Percentiles rank a stretch among this genome's conserved stretches.
Evolutionary conservation across 2,113 vertebrate genomes (phyloP).

Genomic region (Hydrochoerus hydrochaeris): DNA sequence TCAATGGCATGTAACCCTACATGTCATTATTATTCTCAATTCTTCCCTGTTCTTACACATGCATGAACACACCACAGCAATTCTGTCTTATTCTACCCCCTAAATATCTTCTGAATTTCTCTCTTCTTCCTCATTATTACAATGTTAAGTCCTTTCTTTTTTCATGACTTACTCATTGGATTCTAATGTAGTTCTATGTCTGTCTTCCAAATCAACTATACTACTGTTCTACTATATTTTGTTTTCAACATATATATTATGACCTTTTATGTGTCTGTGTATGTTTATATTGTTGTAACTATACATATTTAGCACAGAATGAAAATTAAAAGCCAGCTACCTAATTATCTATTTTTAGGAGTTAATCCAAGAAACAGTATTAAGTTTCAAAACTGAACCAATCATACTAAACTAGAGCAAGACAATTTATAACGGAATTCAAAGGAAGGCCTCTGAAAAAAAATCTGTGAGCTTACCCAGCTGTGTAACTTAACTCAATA

Average conservation of each 20-base stretch:
- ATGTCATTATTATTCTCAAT: background rate
- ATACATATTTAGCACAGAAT: background rate
- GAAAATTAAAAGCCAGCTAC: background rate
- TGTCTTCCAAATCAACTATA: background rate
- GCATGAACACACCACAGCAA: background rate
- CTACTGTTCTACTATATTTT: background rate
- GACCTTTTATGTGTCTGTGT: background rate
- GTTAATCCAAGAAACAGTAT: background rate
- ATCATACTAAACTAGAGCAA: background rate
- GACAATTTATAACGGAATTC: background rate
- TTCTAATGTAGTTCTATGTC: background rate
- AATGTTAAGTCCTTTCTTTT: background rate
- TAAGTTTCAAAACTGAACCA: background rate
- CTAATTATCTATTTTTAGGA: background rate
- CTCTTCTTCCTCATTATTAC: background rate
- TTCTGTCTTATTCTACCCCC: background rate
- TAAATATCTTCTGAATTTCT: background rate
- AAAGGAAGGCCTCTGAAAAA: background rate
- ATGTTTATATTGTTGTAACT: background rate
- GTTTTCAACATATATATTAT: background rate
- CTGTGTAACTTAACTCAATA: background rate
- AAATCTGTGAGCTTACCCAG: background rate
- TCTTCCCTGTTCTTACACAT: background rate
- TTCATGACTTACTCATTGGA: background rate
- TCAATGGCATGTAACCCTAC: background rate